Evolutionary conservation across 2,888 invertebrate species (phyloP), one percentile per base, ranked within the genome.

Genomic region (Lasioglossum oenotherae): DNA sequence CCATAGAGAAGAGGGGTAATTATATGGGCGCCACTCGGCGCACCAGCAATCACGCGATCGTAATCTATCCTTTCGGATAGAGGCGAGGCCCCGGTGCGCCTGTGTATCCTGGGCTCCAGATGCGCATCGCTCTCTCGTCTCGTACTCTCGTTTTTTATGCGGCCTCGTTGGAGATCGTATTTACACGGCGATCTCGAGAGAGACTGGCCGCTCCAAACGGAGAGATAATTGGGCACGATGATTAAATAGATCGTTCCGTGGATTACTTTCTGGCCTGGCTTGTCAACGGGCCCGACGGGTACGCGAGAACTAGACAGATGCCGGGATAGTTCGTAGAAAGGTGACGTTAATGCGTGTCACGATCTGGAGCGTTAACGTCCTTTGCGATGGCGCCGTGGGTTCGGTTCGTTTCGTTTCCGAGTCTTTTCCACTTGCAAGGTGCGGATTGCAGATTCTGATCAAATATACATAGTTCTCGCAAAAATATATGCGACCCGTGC

Each of bases 1-100:
- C 90, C 93, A 90, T 93, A 91, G 92, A 92, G 93, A 93, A 92
- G 91, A 90, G 92, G 64, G 88, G 93, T 93, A 94, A 94, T 94
- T 93, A 94, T 84, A 86, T 92, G 91, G 93, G 91, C 90, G 93
- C 92, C 92, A 92, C 90, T 85, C 84, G 80, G 80, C 81, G 86
- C 89, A 91, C 90, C 89, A 75, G 77, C 89, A 85, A 91, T 87
- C 89, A 87, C 87, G 88, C 88, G 91, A 88, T 86, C 87, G 86
- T 88, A 87, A 90, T 91, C 85, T 87, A 89, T 85, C 89, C 87
- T 85, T 87, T 81, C 78, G 84, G 80, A 86, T 78, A 73, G 78
- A 82, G 71, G 74, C 78, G 81, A 81, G 84, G 67, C 76, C 57
- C 57, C 75, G 78, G 78, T 80, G 79, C 72, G 83, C 60, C 73